Percentiles rank a stretch among this genome's conserved stretches.
Conservation (phyloP, 2,113 vertebrate species). For the Mandrillus leucophaeus region DNA sequence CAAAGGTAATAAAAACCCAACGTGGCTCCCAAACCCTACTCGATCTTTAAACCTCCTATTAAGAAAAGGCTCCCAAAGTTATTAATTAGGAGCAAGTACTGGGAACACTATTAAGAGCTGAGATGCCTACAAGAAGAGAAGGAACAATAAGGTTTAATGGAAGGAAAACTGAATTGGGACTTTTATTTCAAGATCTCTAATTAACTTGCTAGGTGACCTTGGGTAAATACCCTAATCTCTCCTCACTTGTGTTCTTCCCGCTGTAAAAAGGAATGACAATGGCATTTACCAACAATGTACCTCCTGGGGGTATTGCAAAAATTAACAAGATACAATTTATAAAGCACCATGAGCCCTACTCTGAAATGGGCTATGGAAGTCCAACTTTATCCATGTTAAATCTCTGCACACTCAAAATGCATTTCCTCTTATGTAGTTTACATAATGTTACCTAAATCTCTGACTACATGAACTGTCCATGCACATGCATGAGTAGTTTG, state of each 20-base stretch:
- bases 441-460: not conserved
- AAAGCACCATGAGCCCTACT: not conserved
- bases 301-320: not conserved
- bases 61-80: not conserved
- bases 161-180: not conserved
- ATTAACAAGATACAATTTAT: not conserved
- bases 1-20: not conserved
- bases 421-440: no score
- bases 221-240: conserved; percentile 42
- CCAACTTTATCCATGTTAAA: not conserved
- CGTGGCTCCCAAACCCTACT: not conserved
- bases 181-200: not conserved
- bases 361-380: not conserved
- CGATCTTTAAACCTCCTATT: not conserved
- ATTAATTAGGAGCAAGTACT: not conserved
- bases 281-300: not conserved
- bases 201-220: conserved; percentile 29
- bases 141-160: not conserved
- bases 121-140: not conserved
- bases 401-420: not conserved
- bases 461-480: not conserved
- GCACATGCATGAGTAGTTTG: not conserved
- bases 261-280: not conserved
- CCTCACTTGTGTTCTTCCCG: not conserved
- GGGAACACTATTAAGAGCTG: not conserved